phyloP scores from a whole-genome alignment of 2,797 vertebrate species.

The Cheirogaleus major region DNA sequence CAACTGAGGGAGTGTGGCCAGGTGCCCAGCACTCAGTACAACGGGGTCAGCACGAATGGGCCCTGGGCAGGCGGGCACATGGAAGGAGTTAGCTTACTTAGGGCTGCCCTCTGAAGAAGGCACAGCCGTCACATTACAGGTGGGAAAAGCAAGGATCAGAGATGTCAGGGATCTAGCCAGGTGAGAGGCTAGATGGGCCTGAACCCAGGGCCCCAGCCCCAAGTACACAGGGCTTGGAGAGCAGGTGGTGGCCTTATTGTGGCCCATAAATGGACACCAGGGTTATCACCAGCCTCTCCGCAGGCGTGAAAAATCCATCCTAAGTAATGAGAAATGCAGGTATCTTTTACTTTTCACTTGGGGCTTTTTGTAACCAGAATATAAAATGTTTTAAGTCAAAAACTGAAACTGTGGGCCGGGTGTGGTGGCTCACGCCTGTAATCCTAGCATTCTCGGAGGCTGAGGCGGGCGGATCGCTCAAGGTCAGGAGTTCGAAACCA shows the following conservation, averaged over 20 bases:
- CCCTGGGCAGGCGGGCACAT: not conserved
- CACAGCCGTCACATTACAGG: fast-evolving
- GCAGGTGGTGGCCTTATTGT: not conserved
- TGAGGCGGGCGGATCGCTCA: too few species aligned
- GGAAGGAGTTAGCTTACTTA: not conserved
- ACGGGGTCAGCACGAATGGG: too few species aligned
- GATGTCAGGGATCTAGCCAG: too few species aligned
- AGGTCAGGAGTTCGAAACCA: too few species aligned
- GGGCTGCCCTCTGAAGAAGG: not conserved
- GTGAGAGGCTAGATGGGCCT: fast-evolving
- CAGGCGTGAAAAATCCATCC: not conserved
- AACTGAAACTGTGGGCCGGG: too few species aligned
- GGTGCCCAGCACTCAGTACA: fast-evolving
- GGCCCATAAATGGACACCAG: not conserved
- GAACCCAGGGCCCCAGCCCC: not conserved
- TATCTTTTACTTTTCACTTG: not conserved
- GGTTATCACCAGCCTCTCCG: not conserved
- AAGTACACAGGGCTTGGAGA: not conserved
- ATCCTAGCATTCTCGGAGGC: too few species aligned
- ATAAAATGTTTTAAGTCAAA: not conserved
- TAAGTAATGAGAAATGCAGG: not conserved
- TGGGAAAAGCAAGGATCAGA: not conserved
- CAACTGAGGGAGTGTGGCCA: fast-evolving
- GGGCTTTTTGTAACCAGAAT: not conserved
- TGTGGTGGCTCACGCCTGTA: too few species aligned